These are phyloP conservation scores for Marcusenius ussheri DNA, from an alignment of 2,113 vertebrate genomes.

Conservation along the genomic window DNA sequence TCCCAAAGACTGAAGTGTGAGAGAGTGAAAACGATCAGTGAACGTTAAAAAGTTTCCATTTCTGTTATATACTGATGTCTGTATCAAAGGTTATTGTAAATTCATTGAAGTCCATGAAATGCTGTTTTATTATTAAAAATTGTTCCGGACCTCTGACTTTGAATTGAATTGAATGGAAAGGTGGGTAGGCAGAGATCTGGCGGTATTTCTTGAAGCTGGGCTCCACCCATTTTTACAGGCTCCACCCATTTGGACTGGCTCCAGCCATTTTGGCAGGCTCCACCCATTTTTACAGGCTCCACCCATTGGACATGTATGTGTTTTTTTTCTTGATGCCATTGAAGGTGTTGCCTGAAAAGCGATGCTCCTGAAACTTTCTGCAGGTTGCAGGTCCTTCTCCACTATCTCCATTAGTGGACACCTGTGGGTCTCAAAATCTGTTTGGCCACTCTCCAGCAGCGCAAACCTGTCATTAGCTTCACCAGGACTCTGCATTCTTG, in stretches of 20 bases:
- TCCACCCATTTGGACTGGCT: not conserved
- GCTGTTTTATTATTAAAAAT: not conserved
- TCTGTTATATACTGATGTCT: not conserved
- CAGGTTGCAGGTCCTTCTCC: not conserved
- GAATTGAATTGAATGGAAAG: not conserved
- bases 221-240: not conserved
- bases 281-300: not conserved
- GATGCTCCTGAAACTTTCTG: not conserved
- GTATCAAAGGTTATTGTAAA: not conserved
- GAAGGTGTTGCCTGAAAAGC: not conserved
- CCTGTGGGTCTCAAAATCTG: not conserved
- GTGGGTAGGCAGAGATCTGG: not conserved
- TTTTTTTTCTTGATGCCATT: not conserved
- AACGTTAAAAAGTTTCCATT: not conserved
- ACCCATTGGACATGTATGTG: not conserved
- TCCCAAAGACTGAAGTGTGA: too few relatives aligned
- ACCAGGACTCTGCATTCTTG: not conserved
- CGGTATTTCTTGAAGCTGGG: not conserved
- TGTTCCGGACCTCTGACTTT: not conserved
- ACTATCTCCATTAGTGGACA: not conserved
- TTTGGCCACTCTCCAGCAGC: not conserved
- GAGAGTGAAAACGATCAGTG: not conserved
- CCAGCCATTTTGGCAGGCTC: not conserved
- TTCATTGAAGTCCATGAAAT: not conserved
- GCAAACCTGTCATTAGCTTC: not conserved